Evolutionary conservation across 2,797 vertebrate genomes (phyloP).

Genomic region (Sarcoramphus papa): DNA sequence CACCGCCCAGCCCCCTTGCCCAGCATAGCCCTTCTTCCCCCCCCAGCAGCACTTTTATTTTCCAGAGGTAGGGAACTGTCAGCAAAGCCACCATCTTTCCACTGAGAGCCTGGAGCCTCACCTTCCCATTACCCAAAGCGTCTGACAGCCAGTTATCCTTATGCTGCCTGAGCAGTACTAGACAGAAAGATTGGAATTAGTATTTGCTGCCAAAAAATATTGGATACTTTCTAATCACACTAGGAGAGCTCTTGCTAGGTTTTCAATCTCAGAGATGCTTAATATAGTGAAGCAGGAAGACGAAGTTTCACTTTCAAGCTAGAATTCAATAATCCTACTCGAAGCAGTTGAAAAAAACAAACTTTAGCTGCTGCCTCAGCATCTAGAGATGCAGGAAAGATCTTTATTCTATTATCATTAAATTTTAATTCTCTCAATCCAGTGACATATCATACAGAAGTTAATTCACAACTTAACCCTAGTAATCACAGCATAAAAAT

Average conservation of each 20-base stretch:
- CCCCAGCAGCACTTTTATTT: neutral
- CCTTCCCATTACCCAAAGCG: neutral
- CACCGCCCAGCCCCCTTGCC: rapidly evolving
- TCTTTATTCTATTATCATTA: neutral
- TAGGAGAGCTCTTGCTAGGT: neutral
- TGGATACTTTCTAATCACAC: constrained; percentile 27
- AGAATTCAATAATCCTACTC: constrained; percentile 21
- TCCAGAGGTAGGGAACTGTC: neutral
- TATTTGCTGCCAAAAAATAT: constrained; percentile 35
- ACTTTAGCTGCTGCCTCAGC: neutral
- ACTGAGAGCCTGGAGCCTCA: neutral
- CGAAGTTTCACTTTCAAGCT: neutral
- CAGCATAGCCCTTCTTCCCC: neutral
- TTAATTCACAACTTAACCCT: constrained; percentile 3
- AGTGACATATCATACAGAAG: neutral
- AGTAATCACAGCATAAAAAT: neutral
- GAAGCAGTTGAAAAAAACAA: neutral
- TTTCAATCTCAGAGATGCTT: constrained; percentile 29
- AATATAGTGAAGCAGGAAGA: neutral
- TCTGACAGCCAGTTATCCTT: constrained; percentile 7
- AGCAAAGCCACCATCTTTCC: neutral
- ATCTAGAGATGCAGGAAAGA: neutral
- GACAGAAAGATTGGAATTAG: constrained; percentile 9
- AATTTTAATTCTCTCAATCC: neutral
- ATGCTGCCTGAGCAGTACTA: neutral